Evolutionary conservation across 2,113 vertebrate genomes (phyloP), one percentile per base, ranked within the genome.

Genomic region (Archocentrus centrarchus): DNA sequence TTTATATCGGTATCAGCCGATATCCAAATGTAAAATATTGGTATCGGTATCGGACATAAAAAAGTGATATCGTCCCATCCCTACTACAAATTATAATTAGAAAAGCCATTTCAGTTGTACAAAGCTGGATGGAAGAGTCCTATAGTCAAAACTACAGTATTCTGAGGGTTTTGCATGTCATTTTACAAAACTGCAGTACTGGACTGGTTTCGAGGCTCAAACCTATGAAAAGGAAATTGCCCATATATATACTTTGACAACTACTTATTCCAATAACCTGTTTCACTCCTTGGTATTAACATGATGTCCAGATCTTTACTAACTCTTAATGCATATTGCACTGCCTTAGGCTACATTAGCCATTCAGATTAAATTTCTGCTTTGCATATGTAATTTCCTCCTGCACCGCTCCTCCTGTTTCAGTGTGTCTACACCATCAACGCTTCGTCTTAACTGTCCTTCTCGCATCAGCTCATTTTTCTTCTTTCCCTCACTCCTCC

Each of bases 221-320:
- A 61, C 6, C 68, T 59, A 68, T 86, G 59, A 88, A 93, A 86
- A 75, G 22, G 22, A 81, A 79, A 86, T 77, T 78, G 59, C 20
- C 41, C 63, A 24, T 76, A 85, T 78, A 84, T 82, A 61, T 68
- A 86, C 85, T 59, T 85, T 80, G 68, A 90, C 79, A 88, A 93
- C 90, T 85, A 84, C 77, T 92, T 80, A 82, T 90, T 89, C 79
- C 88, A 90, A 95, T 91, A 89, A 93, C 83, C 85, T 77, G 84
- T 81, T 85, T 80, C 79, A 61, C 85, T 75, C 37, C 55, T 80
- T 66, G 58, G 59, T 92, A 87, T 88, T 87, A 92, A 85, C 75
- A 83, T 81, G 10, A 85, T 80, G 85, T 85, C 88, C 90, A 88
- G 87, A 77, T 86, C 84, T 78, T 88, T 80, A 70, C 64, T 22